A percentile compares a stretch with the other conserved stretches of the same genome.
Evolutionary conservation across 2,113 vertebrate species (phyloP).

Genomic region (Engraulis encrasicolus): DNA sequence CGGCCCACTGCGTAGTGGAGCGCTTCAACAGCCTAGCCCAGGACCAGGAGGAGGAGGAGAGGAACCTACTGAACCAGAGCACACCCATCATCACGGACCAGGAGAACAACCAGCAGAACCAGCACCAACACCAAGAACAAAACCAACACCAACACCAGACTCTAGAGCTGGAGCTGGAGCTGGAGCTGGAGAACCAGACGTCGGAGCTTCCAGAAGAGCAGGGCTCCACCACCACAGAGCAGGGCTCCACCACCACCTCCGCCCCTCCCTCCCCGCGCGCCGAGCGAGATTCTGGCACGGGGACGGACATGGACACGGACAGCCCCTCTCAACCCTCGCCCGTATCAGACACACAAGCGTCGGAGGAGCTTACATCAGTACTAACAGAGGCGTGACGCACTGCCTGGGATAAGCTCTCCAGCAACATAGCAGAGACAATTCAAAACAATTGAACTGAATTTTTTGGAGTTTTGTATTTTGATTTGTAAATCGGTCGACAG

Average conservation of each 20-base stretch:
- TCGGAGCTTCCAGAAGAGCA: not conserved
- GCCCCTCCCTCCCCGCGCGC: conserved; percentile 38
- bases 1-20: conserved; percentile 88
- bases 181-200: not conserved
- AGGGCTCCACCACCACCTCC: conserved; percentile 19
- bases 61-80: not conserved
- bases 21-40: conserved; percentile 79
- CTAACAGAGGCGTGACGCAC: conserved; percentile 51
- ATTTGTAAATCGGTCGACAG: conserved; percentile 46
- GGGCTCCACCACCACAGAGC: conserved; percentile 16
- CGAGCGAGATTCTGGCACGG: conserved; percentile 33
- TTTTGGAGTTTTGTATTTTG: conserved; percentile 20
- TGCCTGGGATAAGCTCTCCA: conserved; percentile 10
- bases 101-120: conserved; percentile 6
- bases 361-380: conserved; percentile 34
- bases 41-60: conserved; percentile 27
- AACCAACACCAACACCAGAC: not conserved
- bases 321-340: conserved; percentile 2
- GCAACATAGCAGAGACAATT: not conserved
- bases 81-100: conserved; percentile 30
- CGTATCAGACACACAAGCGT: conserved; percentile 32
- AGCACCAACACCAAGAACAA: not conserved
- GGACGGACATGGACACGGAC: not conserved
- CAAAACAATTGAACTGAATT: conserved; percentile 16
- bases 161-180: not conserved